A percentile compares a stretch with the other conserved stretches of the same genome.
phyloP scores from a whole-genome alignment of 2,888 invertebrate genomes.

The Heliconius erato region DNA sequence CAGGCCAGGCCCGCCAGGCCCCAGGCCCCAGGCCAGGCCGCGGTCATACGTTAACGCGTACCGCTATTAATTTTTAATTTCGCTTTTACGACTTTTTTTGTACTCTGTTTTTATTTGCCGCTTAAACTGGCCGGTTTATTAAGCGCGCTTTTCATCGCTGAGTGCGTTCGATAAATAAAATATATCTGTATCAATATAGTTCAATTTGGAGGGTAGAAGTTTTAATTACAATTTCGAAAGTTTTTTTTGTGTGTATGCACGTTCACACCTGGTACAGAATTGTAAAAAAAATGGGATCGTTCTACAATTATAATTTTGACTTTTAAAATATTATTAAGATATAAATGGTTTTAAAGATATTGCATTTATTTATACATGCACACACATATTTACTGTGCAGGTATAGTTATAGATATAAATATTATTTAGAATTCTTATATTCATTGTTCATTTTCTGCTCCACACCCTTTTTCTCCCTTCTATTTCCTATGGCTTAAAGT shows the following conservation, averaged over 20 bases:
- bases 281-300: neutral
- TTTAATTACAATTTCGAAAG: constrained; percentile 23
- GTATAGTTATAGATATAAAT: too few species aligned
- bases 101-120: constrained; percentile 47
- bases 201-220: neutral
- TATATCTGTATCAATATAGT: constrained; percentile 41
- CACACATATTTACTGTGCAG: too few species aligned
- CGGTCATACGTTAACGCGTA: constrained; percentile 58
- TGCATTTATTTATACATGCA: too few species aligned
- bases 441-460: too few species aligned
- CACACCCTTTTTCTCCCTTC: too few species aligned
- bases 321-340: neutral
- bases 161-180: constrained; percentile 37
- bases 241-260: neutral
- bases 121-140: constrained; percentile 48
- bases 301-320: neutral
- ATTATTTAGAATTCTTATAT: too few species aligned
- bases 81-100: constrained; percentile 62
- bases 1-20: constrained; percentile 17
- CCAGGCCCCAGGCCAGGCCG: constrained; percentile 41
- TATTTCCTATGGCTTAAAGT: too few species aligned
- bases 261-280: neutral
- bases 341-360: too few species aligned
- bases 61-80: constrained; percentile 69
- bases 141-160: constrained; percentile 45